These are phyloP conservation scores for Wasmannia auropunctata DNA, from an alignment of 1,140 invertebrate species.

Conservation along the genomic window DNA sequence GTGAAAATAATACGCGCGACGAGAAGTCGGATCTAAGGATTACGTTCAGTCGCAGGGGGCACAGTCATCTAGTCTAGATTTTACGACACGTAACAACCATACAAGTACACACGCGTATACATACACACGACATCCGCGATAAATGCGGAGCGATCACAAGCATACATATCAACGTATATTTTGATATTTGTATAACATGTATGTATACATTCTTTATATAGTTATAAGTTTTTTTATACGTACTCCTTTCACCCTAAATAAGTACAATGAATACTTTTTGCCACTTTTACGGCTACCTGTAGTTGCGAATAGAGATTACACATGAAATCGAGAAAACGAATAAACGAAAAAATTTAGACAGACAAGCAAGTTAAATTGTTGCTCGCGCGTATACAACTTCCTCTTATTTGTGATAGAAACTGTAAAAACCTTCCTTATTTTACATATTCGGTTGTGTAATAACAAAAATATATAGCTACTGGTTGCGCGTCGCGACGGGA, in stretches of 20 bases:
- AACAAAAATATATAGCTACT: background rate
- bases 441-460: background rate
- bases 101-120: background rate
- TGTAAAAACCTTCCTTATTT: background rate
- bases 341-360: slow-evolving; percentile 10
- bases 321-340: background rate
- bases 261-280: slow-evolving; percentile 18
- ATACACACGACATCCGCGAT: background rate
- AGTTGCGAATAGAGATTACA: slow-evolving; percentile 5
- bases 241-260: slow-evolving; percentile 26
- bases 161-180: slow-evolving; percentile 39
- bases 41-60: slow-evolving; percentile 20
- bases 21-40: slow-evolving; percentile 8
- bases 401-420: slow-evolving; percentile 23
- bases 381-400: background rate
- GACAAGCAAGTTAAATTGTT: background rate
- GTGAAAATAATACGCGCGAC: background rate
- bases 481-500: background rate
- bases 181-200: slow-evolving; percentile 43
- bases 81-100: slow-evolving; percentile 38
- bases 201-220: slow-evolving; percentile 38
- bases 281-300: slow-evolving; percentile 6
- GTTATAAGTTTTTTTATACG: slow-evolving; percentile 44
- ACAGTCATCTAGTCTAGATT: slow-evolving; percentile 58
- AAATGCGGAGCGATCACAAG: slow-evolving; percentile 5